A percentile compares a stretch with the other conserved stretches of the same genome.
These are phyloP conservation scores for Poeciliopsis prolifica DNA, from an alignment of 2,113 vertebrate species.

Conservation along the genomic window DNA sequence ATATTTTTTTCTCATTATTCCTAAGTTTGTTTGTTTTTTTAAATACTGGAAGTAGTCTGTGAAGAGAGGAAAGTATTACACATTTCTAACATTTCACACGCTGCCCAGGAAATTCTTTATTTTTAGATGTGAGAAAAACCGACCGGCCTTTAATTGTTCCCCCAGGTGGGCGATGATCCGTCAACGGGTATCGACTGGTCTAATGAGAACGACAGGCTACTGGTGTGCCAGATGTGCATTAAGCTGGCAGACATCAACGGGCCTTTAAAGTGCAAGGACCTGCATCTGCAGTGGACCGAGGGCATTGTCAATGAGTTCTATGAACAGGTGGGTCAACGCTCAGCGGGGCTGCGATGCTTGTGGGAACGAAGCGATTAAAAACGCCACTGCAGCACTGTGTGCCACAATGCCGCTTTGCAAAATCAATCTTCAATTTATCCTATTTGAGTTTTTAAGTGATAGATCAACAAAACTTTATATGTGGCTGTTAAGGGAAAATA, in stretches of 20 bases:
- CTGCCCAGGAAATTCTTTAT: not conserved
- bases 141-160: conserved; percentile 6
- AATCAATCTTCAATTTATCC: not conserved
- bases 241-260: conserved; percentile 98
- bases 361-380: too few relatives aligned
- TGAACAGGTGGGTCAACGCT: conserved; percentile 84
- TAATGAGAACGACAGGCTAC: conserved; percentile 94
- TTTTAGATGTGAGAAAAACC: not conserved
- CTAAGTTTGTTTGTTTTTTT: not conserved
- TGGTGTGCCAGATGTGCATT: conserved; percentile 99
- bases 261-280: conserved; percentile 92
- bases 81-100: too few relatives aligned
- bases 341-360: too few relatives aligned
- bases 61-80: conserved; percentile 12
- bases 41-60: not conserved
- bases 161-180: conserved; percentile 91
- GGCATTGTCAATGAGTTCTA: conserved; percentile 99
- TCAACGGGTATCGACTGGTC: conserved; percentile 95
- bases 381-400: too few relatives aligned
- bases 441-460: not conserved
- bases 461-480: not conserved
- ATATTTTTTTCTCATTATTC: not conserved
- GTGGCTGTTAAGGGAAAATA: too few relatives aligned
- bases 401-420: too few relatives aligned
- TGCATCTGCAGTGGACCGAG: conserved; percentile 96